Base-by-base conservation (phyloP, 2,888 invertebrate species). In the Fragum fragum region DNA sequence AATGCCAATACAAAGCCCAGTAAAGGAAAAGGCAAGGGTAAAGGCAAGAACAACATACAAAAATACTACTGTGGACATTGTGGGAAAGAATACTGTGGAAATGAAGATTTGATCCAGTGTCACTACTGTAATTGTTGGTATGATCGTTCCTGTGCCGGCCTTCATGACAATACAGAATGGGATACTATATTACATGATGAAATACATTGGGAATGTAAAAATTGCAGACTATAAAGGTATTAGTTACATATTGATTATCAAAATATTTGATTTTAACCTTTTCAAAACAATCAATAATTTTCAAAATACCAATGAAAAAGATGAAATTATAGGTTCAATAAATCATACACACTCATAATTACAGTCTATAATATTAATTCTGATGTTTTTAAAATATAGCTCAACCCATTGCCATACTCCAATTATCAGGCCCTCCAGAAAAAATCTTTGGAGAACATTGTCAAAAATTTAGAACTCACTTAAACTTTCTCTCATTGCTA, bases 11-110 rank as follows among this genome's bases (percentile, higher is more conserved):
- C 23, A 61, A 26, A 39, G 3, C 73, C 61, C 18, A 26, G 57
- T 57, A 71, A 71, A 39, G 75, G 57, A 36, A 66, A 66, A 70
- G 76, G 76, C 1, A 76, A 76, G 32, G 76, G 76, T 11, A 76
- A 76, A 59, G 63, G 59, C 2, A 32, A 32, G 5, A 69, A 21
- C 14, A 57, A n/a, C n/a, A 18, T 21, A 23, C 1, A 28, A 53
- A 75, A 53, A 16, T 53, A 68, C 18, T 39, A 55, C 21, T 75
- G 75, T 57, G 52, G 55, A 28, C 16, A 6, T 11, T 75, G 75
- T 53, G 7, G n/a, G 14, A 68, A 75, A 39, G 59, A 68, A 28
- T 75, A 75, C 32, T 26, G 52, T 11, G 69, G 68, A 5, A 55
- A 53, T 28, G 75, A 75, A 26, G 75, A 75, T 11, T 75, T 55